Evolutionary conservation across 2,113 vertebrate species (phyloP).

Genomic region (Polyodon spathula): DNA sequence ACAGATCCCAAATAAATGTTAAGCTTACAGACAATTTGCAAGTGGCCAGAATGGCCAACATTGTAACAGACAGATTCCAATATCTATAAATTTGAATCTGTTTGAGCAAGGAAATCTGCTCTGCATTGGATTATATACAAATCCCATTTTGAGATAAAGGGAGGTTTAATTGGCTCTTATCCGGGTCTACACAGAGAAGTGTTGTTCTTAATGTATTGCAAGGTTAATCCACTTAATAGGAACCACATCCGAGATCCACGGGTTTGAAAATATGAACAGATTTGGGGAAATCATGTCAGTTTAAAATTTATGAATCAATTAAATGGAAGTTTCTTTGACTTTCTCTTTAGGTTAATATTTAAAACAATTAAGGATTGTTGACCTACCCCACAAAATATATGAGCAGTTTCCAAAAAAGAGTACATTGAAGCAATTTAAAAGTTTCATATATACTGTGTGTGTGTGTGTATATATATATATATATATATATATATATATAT

Average conservation of each 20-base stretch:
- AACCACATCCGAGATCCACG: slow-evolving; percentile 20
- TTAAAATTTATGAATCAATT: background rate
- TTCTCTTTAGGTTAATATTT: too few relatives aligned
- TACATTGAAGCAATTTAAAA: too few relatives aligned
- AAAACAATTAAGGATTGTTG: too few relatives aligned
- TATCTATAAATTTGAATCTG: background rate
- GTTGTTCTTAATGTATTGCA: slow-evolving; percentile 15
- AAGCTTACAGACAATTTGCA: too few relatives aligned
- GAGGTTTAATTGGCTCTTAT: slow-evolving; percentile 17
- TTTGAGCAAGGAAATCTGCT: background rate
- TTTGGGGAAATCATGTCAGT: slow-evolving; percentile 4
- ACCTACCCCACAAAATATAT: too few relatives aligned
- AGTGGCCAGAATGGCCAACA: background rate
- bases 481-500: too few relatives aligned
- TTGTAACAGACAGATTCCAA: background rate
- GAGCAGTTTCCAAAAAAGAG: too few relatives aligned
- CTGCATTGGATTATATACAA: background rate
- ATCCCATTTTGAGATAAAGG: slow-evolving; percentile 9
- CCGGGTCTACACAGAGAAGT: slow-evolving; percentile 5
- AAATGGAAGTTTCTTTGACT: background rate
- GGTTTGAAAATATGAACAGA: slow-evolving; percentile 5
- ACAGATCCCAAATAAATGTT: too few relatives aligned
- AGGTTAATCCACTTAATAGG: slow-evolving; percentile 23
- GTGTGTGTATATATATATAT: too few relatives aligned
- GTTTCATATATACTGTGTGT: too few relatives aligned